Evolutionary conservation across 1,140 invertebrate genomes (phyloP).

Genomic region (Magallana ariakensis): DNA sequence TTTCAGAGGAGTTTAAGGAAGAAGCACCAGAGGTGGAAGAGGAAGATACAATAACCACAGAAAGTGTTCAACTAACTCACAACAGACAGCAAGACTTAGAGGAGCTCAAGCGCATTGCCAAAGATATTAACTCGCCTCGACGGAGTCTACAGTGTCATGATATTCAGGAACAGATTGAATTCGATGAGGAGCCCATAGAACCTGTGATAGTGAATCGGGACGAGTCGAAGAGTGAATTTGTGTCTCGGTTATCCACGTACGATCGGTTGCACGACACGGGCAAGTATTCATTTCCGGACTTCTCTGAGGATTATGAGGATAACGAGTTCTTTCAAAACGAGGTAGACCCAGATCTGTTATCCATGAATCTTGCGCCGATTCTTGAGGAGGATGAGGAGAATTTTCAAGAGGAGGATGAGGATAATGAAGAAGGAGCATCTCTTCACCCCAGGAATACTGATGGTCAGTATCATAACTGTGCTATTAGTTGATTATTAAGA

Average conservation of each 20-base stretch:
- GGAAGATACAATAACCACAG: slow-evolving; percentile 20
- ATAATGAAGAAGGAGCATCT: slow-evolving; percentile 56
- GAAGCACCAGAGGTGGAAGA: neutral
- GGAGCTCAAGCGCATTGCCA: slow-evolving; percentile 68
- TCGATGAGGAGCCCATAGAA: slow-evolving; percentile 63
- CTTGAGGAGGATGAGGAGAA: slow-evolving; percentile 75
- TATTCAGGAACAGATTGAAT: slow-evolving; percentile 59
- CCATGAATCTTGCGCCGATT: slow-evolving; percentile 76
- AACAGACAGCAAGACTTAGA: slow-evolving; percentile 65
- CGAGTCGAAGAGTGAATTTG: slow-evolving; percentile 66
- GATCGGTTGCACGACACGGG: slow-evolving; percentile 65
- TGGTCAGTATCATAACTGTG: neutral
- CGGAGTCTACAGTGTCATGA: slow-evolving; percentile 58
- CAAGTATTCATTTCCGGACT: slow-evolving; percentile 64
- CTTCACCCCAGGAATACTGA: neutral
- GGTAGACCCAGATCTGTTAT: slow-evolving; percentile 73
- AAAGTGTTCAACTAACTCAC: slow-evolving; percentile 41
- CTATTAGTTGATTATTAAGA: neutral
- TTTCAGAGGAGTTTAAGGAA: neutral
- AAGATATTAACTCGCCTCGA: slow-evolving; percentile 60
- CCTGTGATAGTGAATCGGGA: slow-evolving; percentile 57
- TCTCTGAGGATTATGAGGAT: slow-evolving; percentile 68
- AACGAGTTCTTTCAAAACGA: slow-evolving; percentile 69
- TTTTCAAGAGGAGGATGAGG: slow-evolving; percentile 64
- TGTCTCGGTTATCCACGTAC: slow-evolving; percentile 62